Evolutionary conservation across 2,888 invertebrate species (phyloP), one percentile per base, ranked within the genome.

Genomic region (Drosophila demipolita): DNA sequence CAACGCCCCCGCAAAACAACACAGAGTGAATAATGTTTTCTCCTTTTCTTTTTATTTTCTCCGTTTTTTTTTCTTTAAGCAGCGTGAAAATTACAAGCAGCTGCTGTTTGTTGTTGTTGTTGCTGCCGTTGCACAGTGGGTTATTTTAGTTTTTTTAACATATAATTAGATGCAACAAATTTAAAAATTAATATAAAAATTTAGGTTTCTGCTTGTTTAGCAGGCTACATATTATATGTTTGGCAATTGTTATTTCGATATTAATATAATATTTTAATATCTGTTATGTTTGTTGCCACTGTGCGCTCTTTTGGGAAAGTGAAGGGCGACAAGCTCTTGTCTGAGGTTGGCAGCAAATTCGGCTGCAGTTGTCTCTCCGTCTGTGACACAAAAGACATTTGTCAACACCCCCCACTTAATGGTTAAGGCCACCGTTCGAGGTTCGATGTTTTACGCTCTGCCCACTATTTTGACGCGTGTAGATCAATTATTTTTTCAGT

Each of bases 41-140:
- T 64, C 29, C 66, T 62, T 58, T 66, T 61, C 57, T 67, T 58
- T 42, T 53, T 9, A 15, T 35, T 35, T 53, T 35, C 15, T 23
- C 1, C 9, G 45, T 60, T 61, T 66, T 55, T 66, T 55, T 45
- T 66, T 15, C 62, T 82, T 74, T 45, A 71, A 55, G 49, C 63
- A 73, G 90, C 88, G 88, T 88, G 87, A 88, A 87, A 88, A 88
- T 88, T 90, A 87, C 89, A 83, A 88, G 79, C 90, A 86, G 87
- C 87, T 88, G 90, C 73, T 71, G 54, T 33, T 40, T 73, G 50
- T 40, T 50, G 54, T 35, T 75, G 57, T 35, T 75, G 75, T 35
- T 26, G 57, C 40, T 59, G 54, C 49, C 20, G 53, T 20, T 42
- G 73, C 67, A 79, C 78, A 77, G 72, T 78, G 67, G 54, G n/a